Conservation (phyloP, 2,888 invertebrate species). For the Cheilosia grossa region DNA sequence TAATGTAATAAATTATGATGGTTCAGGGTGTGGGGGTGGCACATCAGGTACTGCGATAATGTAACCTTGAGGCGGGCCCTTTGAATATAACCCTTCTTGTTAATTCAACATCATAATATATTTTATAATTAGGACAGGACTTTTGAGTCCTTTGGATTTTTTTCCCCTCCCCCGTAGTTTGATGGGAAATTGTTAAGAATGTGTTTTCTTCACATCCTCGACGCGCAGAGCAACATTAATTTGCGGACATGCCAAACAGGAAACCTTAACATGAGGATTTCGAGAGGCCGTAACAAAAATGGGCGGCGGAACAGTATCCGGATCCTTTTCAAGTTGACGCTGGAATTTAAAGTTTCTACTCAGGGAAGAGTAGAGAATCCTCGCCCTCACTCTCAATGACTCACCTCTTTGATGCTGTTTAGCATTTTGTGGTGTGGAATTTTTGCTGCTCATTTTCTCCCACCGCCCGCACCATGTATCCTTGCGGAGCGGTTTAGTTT, state of each 20-base stretch:
- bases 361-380: neutral
- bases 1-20: conserved; percentile 64
- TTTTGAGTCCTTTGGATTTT: conserved; percentile 33
- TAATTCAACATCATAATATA: conserved; percentile 27
- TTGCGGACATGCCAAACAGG: conserved; percentile 53
- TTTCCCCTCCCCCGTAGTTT: neutral
- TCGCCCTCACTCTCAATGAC: neutral
- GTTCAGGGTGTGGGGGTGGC: conserved; percentile 10
- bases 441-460: conserved; percentile 40
- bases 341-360: conserved; percentile 66
- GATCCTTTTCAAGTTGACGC: conserved; percentile 56
- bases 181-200: conserved; percentile 56
- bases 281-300: conserved; percentile 36
- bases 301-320: conserved; percentile 46
- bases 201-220: conserved; percentile 41
- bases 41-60: neutral
- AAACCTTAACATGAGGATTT: conserved; percentile 35
- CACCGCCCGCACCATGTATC: neutral
- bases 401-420: conserved; percentile 51
- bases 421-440: conserved; percentile 57
- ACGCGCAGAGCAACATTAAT: conserved; percentile 52
- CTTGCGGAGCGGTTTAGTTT: conserved; percentile 48
- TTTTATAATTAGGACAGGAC: conserved; percentile 63
- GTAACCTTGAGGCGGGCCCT: conserved; percentile 32
- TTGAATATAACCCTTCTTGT: neutral